Conservation (phyloP, 2,888 invertebrate species). For the Allolobophora icterica region DNA sequence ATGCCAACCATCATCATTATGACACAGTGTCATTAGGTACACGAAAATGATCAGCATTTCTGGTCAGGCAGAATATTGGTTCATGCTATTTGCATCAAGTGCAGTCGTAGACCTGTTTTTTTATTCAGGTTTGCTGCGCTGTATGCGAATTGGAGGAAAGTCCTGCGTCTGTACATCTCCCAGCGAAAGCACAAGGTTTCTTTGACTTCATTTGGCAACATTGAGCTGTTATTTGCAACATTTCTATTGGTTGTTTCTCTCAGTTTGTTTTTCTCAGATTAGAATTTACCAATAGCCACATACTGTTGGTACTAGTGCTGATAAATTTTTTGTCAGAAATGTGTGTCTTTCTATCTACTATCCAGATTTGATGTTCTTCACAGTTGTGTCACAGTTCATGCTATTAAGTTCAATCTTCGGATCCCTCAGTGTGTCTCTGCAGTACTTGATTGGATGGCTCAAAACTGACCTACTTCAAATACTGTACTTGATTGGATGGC, state of each 20-base stretch:
- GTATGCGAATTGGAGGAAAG: not conserved
- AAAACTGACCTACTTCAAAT: no score
- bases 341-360: not conserved
- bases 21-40: no score
- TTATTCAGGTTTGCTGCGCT: not conserved
- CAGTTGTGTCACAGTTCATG: not conserved
- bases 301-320: not conserved
- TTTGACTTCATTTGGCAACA: not conserved
- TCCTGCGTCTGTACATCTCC: not conserved
- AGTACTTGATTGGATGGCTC: no score
- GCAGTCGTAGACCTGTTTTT: not conserved
- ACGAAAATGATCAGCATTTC: not conserved
- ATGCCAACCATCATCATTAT: no score
- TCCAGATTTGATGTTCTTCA: not conserved
- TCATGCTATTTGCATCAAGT: not conserved
- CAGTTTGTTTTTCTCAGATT: not conserved
- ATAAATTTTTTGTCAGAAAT: not conserved
- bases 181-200: not conserved
- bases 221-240: not conserved
- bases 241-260: not conserved
- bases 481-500: no score
- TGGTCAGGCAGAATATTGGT: not conserved
- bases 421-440: no score
- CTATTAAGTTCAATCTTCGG: no score
- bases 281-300: not conserved